Evolutionary conservation across 2,888 invertebrate genomes (phyloP), one percentile per base, ranked within the genome.

Genomic region (Drosophila helvetica): DNA sequence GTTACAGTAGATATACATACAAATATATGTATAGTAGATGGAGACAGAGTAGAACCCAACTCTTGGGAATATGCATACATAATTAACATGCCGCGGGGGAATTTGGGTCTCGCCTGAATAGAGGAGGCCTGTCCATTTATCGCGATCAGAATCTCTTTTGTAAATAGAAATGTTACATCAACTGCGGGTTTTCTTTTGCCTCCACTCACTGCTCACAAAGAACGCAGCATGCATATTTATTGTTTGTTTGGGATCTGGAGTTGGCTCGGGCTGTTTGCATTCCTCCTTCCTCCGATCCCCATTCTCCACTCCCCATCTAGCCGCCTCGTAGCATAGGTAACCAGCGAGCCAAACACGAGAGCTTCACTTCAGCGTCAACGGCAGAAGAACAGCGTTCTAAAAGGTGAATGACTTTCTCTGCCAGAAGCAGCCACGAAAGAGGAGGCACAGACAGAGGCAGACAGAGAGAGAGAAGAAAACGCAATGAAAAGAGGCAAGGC

Each of bases 351-450:
- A 59, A 58, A 33, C 25, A 55, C 48, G 38, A 38, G 6, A 12
- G 33, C 12, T 1, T 12, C 33, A 33, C 12, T 1, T 12, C 33
- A 33, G 33, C 33, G 12, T 5, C 12, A 15, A 15, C 15, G 15
- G 15, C n/a, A 9, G 59, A 43, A 30, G 42, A 43, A 38, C 46
- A 60, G 46, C 81, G 74, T 64, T 75, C 75, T 59, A 87, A 88
- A 86, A 86, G 81, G 79, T 79, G 77, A 76, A 86, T 83, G 83
- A 84, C 85, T 85, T 76, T 82, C 86, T 82, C 86, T 77, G 51
- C 45, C 66, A 47, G 46, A 58, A 61, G 55, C 30, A 53, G 17
- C 48, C n/a, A 72, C 48, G 58, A 67, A 59, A 74, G 68, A 72
- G 46, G 53, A 50, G n/a, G 18, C 51, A 9, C 18, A 48, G 27